Conservation (phyloP, 2,888 invertebrate species). For the Doris montereyensis region DNA sequence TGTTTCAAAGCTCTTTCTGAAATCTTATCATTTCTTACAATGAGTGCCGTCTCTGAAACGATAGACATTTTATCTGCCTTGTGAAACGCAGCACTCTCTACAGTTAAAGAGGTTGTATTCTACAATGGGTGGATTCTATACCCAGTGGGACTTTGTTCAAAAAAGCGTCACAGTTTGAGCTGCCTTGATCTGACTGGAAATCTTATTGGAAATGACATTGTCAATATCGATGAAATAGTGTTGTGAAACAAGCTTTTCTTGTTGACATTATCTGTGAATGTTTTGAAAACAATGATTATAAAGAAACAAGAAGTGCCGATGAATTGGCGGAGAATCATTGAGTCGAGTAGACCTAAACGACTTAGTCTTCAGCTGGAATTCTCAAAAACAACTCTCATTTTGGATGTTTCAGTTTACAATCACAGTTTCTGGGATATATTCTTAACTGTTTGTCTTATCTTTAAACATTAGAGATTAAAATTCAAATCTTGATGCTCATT, state of each 20-base stretch:
- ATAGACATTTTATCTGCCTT: slow-evolving; percentile 42
- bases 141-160: slow-evolving; percentile 37
- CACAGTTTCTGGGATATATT: too few relatives aligned
- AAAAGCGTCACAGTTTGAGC: too few relatives aligned
- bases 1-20: slow-evolving; percentile 44
- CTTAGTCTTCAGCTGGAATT: too few relatives aligned
- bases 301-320: slow-evolving; percentile 46
- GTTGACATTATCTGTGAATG: slow-evolving; percentile 47
- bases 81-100: slow-evolving; percentile 35
- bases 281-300: slow-evolving; percentile 43
- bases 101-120: slow-evolving; percentile 40
- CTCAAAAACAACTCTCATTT: too few relatives aligned
- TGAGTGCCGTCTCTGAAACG: slow-evolving; percentile 40
- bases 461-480: too few relatives aligned
- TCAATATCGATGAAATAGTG: slow-evolving; percentile 43
- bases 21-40: slow-evolving; percentile 45
- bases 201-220: slow-evolving; percentile 42
- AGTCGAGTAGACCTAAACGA: too few relatives aligned
- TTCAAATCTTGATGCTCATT: too few relatives aligned
- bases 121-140: slow-evolving; percentile 46
- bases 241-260: slow-evolving; percentile 46
- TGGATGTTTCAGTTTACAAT: too few relatives aligned
- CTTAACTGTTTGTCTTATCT: too few relatives aligned
- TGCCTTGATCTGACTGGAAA: slow-evolving; percentile 47
- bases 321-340: slow-evolving; percentile 48